Conservation (phyloP, 2,888 invertebrate genomes). For the Melanargia galathea region DNA sequence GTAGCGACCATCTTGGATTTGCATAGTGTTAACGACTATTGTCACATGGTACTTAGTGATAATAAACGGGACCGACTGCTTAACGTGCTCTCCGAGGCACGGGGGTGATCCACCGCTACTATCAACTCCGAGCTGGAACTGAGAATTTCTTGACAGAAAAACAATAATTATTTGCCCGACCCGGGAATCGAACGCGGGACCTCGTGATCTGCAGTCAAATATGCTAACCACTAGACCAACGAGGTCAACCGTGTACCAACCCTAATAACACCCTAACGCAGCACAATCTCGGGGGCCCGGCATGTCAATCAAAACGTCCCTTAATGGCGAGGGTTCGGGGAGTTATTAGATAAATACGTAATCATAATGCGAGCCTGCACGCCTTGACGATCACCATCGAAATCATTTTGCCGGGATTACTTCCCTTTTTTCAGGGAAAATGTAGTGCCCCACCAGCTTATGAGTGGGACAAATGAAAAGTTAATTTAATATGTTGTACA, state of each 20-base stretch:
- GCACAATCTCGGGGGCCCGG: slow-evolving; percentile 60
- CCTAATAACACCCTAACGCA: slow-evolving; percentile 48
- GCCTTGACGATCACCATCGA: slow-evolving; percentile 41
- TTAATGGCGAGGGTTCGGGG: slow-evolving; percentile 62
- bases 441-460: neutral
- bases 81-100: too few relatives aligned
- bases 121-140: too few relatives aligned
- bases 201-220: too few relatives aligned
- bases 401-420: slow-evolving; percentile 16
- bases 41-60: too few relatives aligned
- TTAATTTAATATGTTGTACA: neutral
- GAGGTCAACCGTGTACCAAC: slow-evolving; percentile 34
- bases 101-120: too few relatives aligned
- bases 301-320: slow-evolving; percentile 76
- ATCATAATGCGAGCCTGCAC: slow-evolving; percentile 38
- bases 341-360: slow-evolving; percentile 76
- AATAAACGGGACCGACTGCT: too few relatives aligned
- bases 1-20: too few relatives aligned
- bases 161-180: too few relatives aligned
- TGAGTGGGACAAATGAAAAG: neutral
- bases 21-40: too few relatives aligned
- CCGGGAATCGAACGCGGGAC: too few relatives aligned
- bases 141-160: too few relatives aligned
- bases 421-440: slow-evolving; percentile 1
- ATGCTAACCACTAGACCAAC: too few relatives aligned